Base-by-base conservation (phyloP, 2,888 invertebrate species). In the Saturnia pavonia region DNA sequence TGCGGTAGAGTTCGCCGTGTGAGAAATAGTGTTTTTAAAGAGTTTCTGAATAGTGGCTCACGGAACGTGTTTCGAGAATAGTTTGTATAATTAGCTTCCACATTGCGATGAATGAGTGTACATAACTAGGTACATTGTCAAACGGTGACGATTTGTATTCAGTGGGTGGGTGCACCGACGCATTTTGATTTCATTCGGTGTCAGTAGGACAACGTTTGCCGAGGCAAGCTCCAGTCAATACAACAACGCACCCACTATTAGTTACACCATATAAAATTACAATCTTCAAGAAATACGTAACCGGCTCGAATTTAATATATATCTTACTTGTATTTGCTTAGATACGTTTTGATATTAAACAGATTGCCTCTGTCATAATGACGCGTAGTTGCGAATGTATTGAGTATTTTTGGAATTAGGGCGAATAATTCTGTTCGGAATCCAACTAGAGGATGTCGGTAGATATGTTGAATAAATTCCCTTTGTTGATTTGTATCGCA, bases 121-220 rank as follows among this genome's bases (percentile, higher is more conserved):
- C 74, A 75, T 75, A 76, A 75, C 73, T 71, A 65, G 65, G 40
- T 76, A 60, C 57, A 80, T 79, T 82, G 80, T 85, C 80, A 81
- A 81, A 82, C 79, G 75, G 76, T 77, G 81, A 78, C 79, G 80
- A 82, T 88, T 83, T 78, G 84, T 89, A 88, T 87, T 86, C 86
- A 78, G 78, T 80, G 73, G 77, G 77, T 76, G 77, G 34, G 78
- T 76, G 80, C 82, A 78, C 75, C 83, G 82, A 82, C 82, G 84
- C 85, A 84, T 88, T 88, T 88, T 88, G 84, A 86, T 89, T 90
- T 87, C 82, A 79, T 88, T 91, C 83, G 85, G 89, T 91, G 92
- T 91, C 88, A 91, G 90, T 91, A 84, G 92, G 90, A 81, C 90
- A 88, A 25, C 84, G 84, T 82, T 86, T 81, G 83, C 81, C 80